phyloP scores from a whole-genome alignment of 2,888 invertebrate genomes.

The Harpalus rubripes region DNA sequence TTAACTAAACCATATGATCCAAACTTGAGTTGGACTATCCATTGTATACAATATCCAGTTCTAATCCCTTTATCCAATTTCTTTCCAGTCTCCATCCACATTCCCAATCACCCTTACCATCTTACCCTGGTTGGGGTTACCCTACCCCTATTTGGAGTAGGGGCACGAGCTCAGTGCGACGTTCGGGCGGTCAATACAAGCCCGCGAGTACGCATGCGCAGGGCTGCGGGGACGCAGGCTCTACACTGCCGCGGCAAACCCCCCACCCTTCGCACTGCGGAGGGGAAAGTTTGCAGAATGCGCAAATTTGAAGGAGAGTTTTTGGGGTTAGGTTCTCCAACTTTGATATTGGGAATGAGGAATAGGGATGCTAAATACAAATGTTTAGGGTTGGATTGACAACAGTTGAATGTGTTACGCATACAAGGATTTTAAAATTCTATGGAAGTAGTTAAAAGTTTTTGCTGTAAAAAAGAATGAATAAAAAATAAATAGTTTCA shows the following conservation, averaged over 20 bases:
- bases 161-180: slow-evolving; percentile 9
- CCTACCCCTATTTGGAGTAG: not conserved
- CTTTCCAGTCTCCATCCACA: not conserved
- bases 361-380: too few species aligned
- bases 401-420: too few species aligned
- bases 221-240: not conserved
- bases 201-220: slow-evolving; percentile 24
- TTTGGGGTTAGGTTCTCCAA: not conserved
- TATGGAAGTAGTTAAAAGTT: too few species aligned
- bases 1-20: not conserved
- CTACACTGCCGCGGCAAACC: slow-evolving; percentile 32
- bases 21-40: not conserved
- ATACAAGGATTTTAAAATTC: too few species aligned
- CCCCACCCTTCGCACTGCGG: slow-evolving; percentile 17
- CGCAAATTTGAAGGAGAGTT: slow-evolving; percentile 31
- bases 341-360: not conserved
- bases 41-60: too few species aligned
- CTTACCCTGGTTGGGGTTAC: not conserved
- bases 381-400: too few species aligned
- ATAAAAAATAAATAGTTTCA: too few species aligned
- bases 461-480: too few species aligned
- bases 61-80: not conserved
- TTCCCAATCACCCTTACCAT: not conserved
- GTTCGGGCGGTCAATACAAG: slow-evolving; percentile 42
- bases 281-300: slow-evolving; percentile 49